Evolutionary conservation across 2,113 vertebrate species (phyloP).

Genomic region (Crotalus tigris): DNA sequence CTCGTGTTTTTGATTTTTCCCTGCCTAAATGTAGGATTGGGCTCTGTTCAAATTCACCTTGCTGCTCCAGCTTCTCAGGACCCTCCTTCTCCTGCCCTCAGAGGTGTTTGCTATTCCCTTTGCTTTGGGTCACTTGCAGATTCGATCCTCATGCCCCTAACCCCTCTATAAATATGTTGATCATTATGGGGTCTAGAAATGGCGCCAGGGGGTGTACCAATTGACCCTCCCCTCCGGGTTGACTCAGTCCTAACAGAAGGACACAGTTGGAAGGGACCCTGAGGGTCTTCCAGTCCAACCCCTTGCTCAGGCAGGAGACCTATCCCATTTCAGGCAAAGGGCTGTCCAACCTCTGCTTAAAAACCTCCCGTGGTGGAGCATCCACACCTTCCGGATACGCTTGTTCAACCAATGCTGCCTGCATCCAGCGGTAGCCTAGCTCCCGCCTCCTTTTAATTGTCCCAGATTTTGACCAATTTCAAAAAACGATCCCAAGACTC

Average conservation of each 20-base stretch:
- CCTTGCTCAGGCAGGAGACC: too few species aligned
- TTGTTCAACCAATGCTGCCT: neutral
- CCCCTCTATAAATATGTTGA: neutral
- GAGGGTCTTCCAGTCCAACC: too few species aligned
- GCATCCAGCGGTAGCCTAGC: neutral
- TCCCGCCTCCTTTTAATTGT: neutral
- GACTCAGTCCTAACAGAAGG: neutral
- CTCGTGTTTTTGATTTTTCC: too few species aligned
- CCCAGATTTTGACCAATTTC: neutral
- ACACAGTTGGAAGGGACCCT: too few species aligned
- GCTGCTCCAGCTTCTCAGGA: neutral
- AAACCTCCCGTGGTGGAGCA: too few species aligned
- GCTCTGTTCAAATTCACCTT: too few species aligned
- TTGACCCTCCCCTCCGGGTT: neutral
- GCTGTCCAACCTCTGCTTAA: too few species aligned
- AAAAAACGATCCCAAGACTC: neutral
- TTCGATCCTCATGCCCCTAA: neutral
- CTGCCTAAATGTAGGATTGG: too few species aligned
- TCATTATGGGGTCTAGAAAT: neutral
- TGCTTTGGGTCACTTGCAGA: neutral
- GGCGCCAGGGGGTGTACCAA: neutral
- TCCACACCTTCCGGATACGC: too few species aligned
- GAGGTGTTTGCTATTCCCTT: neutral
- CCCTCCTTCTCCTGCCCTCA: neutral
- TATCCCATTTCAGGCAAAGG: too few species aligned